Evolutionary conservation across 2,888 invertebrate species (phyloP).

Genomic region (Pandemis cinnamomeana): DNA sequence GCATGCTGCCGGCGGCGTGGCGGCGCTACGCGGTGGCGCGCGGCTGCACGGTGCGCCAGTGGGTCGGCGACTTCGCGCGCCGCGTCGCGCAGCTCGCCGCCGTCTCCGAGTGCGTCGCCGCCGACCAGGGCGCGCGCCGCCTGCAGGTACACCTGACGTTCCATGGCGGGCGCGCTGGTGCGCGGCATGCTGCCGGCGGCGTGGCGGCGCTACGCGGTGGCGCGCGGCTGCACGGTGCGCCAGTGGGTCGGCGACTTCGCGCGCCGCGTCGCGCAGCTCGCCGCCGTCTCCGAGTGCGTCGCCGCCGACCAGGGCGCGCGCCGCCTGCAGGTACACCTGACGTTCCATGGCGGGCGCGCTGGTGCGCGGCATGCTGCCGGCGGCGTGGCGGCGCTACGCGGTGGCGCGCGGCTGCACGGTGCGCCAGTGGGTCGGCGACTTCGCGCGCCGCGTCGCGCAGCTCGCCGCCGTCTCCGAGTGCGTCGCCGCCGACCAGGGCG

Average conservation of each 20-base stretch:
- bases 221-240: conserved; percentile 86
- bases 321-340: conserved; percentile 87
- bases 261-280: conserved; percentile 96
- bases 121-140: conserved; percentile 94
- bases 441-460: conserved; percentile 96
- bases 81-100: conserved; percentile 96
- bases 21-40: conserved; percentile 95
- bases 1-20: conserved; percentile 85
- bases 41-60: conserved; percentile 86
- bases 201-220: conserved; percentile 92
- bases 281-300: conserved; percentile 87
- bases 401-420: conserved; percentile 91
- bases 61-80: conserved; percentile 99
- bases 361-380: conserved; percentile 55
- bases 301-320: conserved; percentile 95
- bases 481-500: conserved; percentile 93
- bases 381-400: conserved; percentile 93
- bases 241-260: conserved; percentile 99
- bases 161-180: too few relatives aligned
- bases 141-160: conserved; percentile 84
- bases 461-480: conserved; percentile 89
- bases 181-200: conserved; percentile 85
- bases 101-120: conserved; percentile 88
- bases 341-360: too few relatives aligned
- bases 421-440: conserved; percentile 96